phyloP scores from a whole-genome alignment of 1,140 invertebrate species.

The Anoplophora glabripennis region DNA sequence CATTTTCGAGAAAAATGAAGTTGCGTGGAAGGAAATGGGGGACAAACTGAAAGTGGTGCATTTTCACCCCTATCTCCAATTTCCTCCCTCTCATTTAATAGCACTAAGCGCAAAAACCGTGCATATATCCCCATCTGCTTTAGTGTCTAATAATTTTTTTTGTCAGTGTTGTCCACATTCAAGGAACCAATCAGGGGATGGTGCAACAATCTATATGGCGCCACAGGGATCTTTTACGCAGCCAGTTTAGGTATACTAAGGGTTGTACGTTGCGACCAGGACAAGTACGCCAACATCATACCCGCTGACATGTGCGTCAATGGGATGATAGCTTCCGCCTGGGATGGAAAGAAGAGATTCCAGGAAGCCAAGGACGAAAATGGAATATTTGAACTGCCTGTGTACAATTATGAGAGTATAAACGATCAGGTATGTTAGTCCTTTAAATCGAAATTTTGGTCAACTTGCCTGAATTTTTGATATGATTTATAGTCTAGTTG shows the following conservation, averaged over 20 bases:
- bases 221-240: constrained; percentile 58
- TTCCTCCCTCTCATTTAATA: no score
- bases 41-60: no score
- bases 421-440: constrained; percentile 57
- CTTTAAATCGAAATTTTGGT: no score
- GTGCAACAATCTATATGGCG: constrained; percentile 76
- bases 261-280: constrained; percentile 54
- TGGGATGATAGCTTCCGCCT: constrained; percentile 57
- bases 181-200: constrained; percentile 60
- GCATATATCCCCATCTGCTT: no score
- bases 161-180: constrained; percentile 54
- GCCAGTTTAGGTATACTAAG: constrained; percentile 63
- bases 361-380: not conserved
- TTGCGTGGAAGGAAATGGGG: no score
- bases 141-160: no score
- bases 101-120: no score
- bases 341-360: not conserved
- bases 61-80: no score
- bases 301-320: constrained; percentile 71
- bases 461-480: no score
- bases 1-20: no score
- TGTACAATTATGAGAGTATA: constrained; percentile 2
- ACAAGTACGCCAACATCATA: constrained; percentile 61
- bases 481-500: no score
- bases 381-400: not conserved